Conservation (phyloP, 2,888 invertebrate species). For the Steromphala cineraria region DNA sequence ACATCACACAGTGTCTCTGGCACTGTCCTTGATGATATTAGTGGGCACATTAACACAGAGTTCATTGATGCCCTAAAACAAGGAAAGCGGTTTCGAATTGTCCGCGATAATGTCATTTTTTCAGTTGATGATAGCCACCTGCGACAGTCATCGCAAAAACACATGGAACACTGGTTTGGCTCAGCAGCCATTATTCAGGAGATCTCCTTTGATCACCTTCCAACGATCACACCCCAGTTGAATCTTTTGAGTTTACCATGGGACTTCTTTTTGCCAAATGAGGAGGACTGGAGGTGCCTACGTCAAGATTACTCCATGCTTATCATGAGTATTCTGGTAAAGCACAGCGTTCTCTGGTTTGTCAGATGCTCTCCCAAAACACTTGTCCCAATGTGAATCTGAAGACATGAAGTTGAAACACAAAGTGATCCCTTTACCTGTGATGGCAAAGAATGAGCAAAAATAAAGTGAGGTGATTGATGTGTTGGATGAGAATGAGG, state of each 20-base stretch:
- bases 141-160: neutral
- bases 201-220: neutral
- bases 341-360: neutral
- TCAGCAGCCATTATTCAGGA: slow-evolving; percentile 20
- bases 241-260: no score
- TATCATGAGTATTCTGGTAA: neutral
- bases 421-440: slow-evolving; percentile 28
- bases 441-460: slow-evolving; percentile 37
- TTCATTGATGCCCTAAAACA: no score
- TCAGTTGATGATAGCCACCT: neutral
- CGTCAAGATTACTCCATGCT: slow-evolving; percentile 5
- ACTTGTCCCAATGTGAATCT: neutral
- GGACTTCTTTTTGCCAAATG: no score
- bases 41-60: neutral
- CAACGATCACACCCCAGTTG: neutral
- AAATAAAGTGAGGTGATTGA: slow-evolving; percentile 33
- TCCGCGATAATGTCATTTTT: slow-evolving; percentile 28
- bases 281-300: neutral
- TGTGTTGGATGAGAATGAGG: neutral
- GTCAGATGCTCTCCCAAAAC: neutral
- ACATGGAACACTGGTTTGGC: slow-evolving; percentile 31
- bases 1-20: neutral
- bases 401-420: neutral
- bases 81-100: slow-evolving; percentile 11
- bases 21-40: neutral